These are phyloP conservation scores for Penaeus japonicus DNA, from an alignment of 1,140 invertebrate genomes.

Conservation along the genomic window DNA sequence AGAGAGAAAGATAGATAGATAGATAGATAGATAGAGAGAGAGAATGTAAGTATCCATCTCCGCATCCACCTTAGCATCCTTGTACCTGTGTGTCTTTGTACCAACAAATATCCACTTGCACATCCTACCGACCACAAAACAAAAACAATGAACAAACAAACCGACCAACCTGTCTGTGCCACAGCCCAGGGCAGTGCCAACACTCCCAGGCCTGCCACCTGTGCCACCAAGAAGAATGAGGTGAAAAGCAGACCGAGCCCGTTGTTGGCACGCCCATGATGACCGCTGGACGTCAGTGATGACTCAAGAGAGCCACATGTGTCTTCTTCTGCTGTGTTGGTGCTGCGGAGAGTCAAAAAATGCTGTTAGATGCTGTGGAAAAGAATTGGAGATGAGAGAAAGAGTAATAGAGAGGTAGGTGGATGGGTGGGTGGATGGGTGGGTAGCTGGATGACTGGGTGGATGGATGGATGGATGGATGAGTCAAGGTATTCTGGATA, in stretches of 20 bases:
- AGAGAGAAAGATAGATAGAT: too few relatives aligned
- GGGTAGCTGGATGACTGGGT: too few relatives aligned
- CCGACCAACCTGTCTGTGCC: slow-evolving; percentile 70
- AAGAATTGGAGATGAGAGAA: too few relatives aligned
- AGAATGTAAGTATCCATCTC: too few relatives aligned
- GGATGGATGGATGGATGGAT: too few relatives aligned
- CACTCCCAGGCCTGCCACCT: slow-evolving; percentile 79
- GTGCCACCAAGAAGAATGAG: slow-evolving; percentile 73
- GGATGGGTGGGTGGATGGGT: too few relatives aligned
- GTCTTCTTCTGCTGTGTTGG: background rate
- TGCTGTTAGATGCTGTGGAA: background rate
- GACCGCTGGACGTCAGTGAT: background rate
- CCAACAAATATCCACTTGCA: background rate
- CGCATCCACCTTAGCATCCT: too few relatives aligned
- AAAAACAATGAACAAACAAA: background rate
- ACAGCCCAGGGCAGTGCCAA: slow-evolving; percentile 75
- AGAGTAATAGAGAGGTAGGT: too few relatives aligned
- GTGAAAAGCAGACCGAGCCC: slow-evolving; percentile 30
- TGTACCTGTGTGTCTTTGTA: too few relatives aligned
- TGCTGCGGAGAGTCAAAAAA: background rate
- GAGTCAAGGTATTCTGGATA: background rate
- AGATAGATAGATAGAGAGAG: too few relatives aligned
- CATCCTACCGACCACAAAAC: background rate
- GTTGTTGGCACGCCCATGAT: slow-evolving; percentile 22
- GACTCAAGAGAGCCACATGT: background rate